Evolutionary conservation across 2,113 vertebrate genomes (phyloP), one percentile per base, ranked within the genome.

Genomic region (Stomatorhinus ivindoensis): DNA sequence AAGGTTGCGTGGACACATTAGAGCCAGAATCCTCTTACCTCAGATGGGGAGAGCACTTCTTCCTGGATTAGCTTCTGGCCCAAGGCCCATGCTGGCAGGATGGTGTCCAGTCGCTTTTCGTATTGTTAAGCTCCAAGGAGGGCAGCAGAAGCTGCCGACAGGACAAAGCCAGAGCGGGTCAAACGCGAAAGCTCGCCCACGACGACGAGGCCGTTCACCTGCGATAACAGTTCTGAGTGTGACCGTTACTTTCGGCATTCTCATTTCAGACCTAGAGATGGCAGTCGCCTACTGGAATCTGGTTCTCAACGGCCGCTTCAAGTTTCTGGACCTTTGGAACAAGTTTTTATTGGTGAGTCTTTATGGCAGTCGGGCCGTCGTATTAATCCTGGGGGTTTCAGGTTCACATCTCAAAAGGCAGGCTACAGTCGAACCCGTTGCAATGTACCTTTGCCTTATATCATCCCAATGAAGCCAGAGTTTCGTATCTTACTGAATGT

Each of bases 241-340:
- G n/a, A 8, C 24, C 19, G 0, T 87, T 27, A 42, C 27, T 39
- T 9, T 21, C 19, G 8, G 61, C 44, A 39, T 92, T 19, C 92
- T 55, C 92, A 55, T 94, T 94, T 85, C 94, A 99, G 98, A 99
- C 95, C 94, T 99, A 94, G 98, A 99, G 94, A 99, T 99, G 98
- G 98, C 98, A 0, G 96, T 99, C 89, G 98, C 97, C 21, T 99
- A 98, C 92, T 99, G 98, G 98, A 99, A 98, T 95, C 95, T 99
- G 94, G 97, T 98, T 85, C 95, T 99, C 90, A 97, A 96, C 5
- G 97, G 98, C 93, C 96, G 97, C 89, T 99, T 99, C 96, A 98
- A 98, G 93, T 99, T 99, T 95, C 95, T 99, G 90, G 98, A 99
- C 93, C 97, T 99, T 87, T 99, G 98, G 98, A 99, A 99, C 95